Base-by-base conservation (phyloP, 1,140 invertebrate species). In the Gryon sp. region DNA sequence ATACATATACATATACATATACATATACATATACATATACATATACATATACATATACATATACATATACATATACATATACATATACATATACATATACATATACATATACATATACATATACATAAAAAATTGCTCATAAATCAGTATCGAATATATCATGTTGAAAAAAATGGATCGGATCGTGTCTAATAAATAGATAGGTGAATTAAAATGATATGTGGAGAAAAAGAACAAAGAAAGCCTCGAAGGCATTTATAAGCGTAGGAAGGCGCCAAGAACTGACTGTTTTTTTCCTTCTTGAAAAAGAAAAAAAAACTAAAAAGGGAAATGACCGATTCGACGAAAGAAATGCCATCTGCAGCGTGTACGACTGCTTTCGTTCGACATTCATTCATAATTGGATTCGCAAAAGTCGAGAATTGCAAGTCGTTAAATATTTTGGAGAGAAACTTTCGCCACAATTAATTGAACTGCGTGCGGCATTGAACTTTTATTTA, bases 131-230 rank as follows among this genome's bases (percentile, higher is more conserved):
- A 62, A 45, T 30, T 2, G 15, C 8, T 48, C 22, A 41, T 72
- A 72, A 72, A 63, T 72, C 68, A 55, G 40, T 45, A 62, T 72
- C 22, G 24, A 60, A 70, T 52, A 53, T 52, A 45, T 15, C 15
- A 20, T 22, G 50, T 40, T 30, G 50, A 34, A 45, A 76, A 48
- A 76, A 55, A 52, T 72, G 20, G 48, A 76, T 72, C 73, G 60
- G 45, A 40, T 52, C 52, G 52, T 41, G 34, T 66, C 28, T 57
- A 74, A 74, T 52, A 66, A 59, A 53, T 53, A 40, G 62, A 60
- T 74, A 53, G 19, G 52, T 60, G 60, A 66, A 76, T 75, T 62
- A 68, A 75, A 75, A 55, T 66, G 72, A 75, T 68, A 62, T 36
- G 72, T 55, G 48, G 55, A 18, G 48, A 74, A 74, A 74, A 62